Base-by-base conservation (phyloP, 2,113 vertebrate species). In the Tupaia tana region DNA sequence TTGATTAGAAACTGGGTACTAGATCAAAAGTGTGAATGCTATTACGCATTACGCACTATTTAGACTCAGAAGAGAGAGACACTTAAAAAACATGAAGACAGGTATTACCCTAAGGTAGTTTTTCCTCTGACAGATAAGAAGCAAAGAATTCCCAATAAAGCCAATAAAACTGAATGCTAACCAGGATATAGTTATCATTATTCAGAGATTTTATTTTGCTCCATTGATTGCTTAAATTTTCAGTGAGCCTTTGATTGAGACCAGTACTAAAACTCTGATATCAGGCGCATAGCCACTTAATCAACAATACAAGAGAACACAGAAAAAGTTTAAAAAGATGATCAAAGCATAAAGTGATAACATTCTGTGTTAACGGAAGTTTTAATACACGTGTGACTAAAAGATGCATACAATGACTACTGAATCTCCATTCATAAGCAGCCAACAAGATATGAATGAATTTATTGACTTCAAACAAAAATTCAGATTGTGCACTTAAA, bases 351-450 rank as follows among this genome's bases (percentile, higher is more conserved):
- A 96, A 97, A 98, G 96, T 86, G 96, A 97, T 93, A 93, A 89
- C 92, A 83, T 97, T 98, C 94, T 97, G 98, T 56, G 95, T 98
- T 98, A 95, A 98, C 92, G 80, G 97, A 15, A 25, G 77, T 98
- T 98, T 98, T 98, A 98, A 98, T 98, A 98, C 84, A 98, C 93
- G 97, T 95, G 96, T 97, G 96, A 93, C 98, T 98, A 96, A 98
- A 96, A 97, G 97, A 98, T 98, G 98, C 97, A 98, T 97, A 98
- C 97, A 98, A 97, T 95, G 94, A 98, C 97, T 97, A 98, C 64
- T 89, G 74, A 97, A 97, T 98, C 98, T 98, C 97, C 97, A 97
- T 97, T 98, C 96, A 93, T 87, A 96, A 97, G 98, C 98, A 98
- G 98, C 98, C 97, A 97, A 98, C 93, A 98, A 94, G 90, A 71